Conservation (phyloP, 2,797 vertebrate genomes). For the Heteromormyrus szaboi region DNA sequence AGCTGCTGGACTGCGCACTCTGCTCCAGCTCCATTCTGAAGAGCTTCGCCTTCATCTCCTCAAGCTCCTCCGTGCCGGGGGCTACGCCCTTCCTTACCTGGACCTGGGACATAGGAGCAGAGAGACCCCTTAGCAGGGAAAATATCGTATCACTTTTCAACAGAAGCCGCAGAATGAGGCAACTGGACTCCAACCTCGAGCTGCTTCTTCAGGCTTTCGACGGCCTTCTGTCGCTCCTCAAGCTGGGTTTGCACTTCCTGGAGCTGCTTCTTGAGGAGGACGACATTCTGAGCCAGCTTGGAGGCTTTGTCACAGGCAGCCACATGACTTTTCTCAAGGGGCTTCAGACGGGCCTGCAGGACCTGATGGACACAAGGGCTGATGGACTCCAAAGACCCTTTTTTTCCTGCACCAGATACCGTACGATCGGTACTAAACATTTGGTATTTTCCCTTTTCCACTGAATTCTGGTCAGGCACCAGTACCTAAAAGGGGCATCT, state of each 20-base stretch:
- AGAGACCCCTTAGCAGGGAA: neutral
- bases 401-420: neutral
- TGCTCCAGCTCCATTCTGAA: constrained; percentile 69
- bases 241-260: constrained; percentile 43
- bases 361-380: neutral
- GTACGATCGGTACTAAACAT: neutral
- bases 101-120: constrained; percentile 14
- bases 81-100: constrained; percentile 51
- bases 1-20: constrained; percentile 56
- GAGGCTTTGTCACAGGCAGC: constrained; percentile 41
- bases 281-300: constrained; percentile 56
- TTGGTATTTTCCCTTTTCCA: neutral
- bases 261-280: constrained; percentile 63
- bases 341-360: neutral
- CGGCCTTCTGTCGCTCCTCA: constrained; percentile 49
- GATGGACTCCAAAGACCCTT: neutral
- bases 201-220: constrained; percentile 41
- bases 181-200: constrained; percentile 44
- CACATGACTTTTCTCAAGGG: constrained; percentile 1
- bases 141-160: neutral
- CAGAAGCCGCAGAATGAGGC: neutral
- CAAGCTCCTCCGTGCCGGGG: constrained; percentile 56
- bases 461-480: neutral
- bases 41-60: constrained; percentile 64
- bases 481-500: neutral